These are phyloP conservation scores for Wiebesia pumilae DNA, from an alignment of 1,140 invertebrate genomes.

Conservation along the genomic window DNA sequence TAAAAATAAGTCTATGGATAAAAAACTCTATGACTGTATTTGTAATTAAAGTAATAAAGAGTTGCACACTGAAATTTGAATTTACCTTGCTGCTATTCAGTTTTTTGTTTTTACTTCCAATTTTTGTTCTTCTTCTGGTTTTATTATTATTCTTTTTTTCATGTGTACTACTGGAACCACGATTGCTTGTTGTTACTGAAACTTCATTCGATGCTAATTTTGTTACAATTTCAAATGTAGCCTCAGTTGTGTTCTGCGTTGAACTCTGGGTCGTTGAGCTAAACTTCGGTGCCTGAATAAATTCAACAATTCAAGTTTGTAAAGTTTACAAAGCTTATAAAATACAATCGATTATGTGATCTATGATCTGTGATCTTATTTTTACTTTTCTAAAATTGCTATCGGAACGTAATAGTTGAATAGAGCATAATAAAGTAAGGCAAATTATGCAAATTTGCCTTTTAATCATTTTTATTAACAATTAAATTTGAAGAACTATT, in stretches of 20 bases:
- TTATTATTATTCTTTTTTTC: conserved; percentile 49
- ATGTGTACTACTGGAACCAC: conserved; percentile 54
- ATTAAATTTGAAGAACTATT: no score
- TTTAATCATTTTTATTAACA: no score
- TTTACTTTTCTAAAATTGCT: no score
- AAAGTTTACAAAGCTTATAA: no score
- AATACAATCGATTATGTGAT: no score
- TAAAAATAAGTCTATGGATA: no score
- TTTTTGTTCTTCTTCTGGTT: conserved; percentile 50
- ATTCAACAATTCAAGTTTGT: not conserved
- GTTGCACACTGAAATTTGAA: not conserved
- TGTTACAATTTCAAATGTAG: conserved; percentile 17
- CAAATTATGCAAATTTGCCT: no score
- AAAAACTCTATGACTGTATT: no score
- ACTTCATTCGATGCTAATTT: conserved; percentile 57
- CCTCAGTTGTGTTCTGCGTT: not conserved
- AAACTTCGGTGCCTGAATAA: conserved; percentile 16
- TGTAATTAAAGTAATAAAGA: no score
- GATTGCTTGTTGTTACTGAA: conserved; percentile 61
- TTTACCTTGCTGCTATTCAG: conserved; percentile 54
- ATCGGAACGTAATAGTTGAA: no score
- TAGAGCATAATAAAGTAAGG: no score
- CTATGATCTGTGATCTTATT: no score
- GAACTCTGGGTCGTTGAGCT: not conserved
- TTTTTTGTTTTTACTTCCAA: conserved; percentile 56